Base-by-base conservation (phyloP, 2,113 vertebrate species). In the Platycercus adscitus region DNA sequence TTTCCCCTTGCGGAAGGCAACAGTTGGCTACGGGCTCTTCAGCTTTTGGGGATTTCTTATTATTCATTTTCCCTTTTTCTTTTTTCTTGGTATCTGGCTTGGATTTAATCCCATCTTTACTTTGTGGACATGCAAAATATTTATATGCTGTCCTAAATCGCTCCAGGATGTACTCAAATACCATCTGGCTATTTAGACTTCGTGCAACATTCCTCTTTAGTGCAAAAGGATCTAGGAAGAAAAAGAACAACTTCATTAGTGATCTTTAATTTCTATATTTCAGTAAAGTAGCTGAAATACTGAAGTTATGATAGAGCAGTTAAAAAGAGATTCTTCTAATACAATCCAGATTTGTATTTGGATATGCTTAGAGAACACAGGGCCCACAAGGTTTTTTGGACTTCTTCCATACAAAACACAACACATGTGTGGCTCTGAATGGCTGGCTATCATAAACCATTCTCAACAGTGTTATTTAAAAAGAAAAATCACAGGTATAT, bases 151-250 rank as follows among this genome's bases (percentile, higher is more conserved):
- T 98, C 70, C 99, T 99, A 97, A 99, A 99, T 78, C 99, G 98
- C 96, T 99, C 99, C 98, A 99, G 98, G 97, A 99, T 98, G 98
- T 99, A 99, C 96, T 99, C 99, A 58, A 99, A 99, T 72, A 99
- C 99, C 99, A 99, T 99, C 96, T 99, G 99, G 98, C 99, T 99
- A 97, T 99, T 99, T 83, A 99, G 98, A 96, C 99, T 99, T 53
- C 99, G 98, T 58, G 99, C 99, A 91, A 99, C 99, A 68, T 99
- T 99, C 97, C 99, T 99, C 98, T 99, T 99, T 97, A 99, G 95
- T 91, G 99, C 98, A 98, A 99, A 99, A 25, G 99, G 99, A 98
- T 99, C 99, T 99, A 95, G 50, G 90, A 97, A 97, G 77, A 94
- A 86, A 97, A 93, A 96, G 11, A 39, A 81, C 71, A 61, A 96